Percentiles rank a stretch among this genome's conserved stretches.
phyloP scores from a whole-genome alignment of 2,797 vertebrate genomes.

The Menidia menidia region DNA sequence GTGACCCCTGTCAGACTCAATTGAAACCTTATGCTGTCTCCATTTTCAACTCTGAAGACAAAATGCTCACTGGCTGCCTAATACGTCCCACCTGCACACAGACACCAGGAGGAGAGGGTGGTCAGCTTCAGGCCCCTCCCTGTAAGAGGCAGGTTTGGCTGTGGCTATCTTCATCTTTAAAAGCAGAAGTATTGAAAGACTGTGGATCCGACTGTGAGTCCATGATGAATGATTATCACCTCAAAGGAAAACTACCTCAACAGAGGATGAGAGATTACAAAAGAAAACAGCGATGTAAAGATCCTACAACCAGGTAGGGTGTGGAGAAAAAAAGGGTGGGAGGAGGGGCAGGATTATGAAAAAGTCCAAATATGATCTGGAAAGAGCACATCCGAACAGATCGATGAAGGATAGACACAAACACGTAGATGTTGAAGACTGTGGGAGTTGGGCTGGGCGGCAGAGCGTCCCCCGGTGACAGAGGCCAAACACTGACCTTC shows the following conservation, averaged over 20 bases:
- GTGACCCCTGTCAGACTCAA: no score
- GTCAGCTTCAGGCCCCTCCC: no score
- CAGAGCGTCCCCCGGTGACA: constrained; percentile 34
- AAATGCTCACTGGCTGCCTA: no score
- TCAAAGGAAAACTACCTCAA: not conserved
- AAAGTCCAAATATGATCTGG: not conserved
- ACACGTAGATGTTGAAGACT: constrained; percentile 20
- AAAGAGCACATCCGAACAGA: not conserved
- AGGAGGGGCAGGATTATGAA: not conserved
- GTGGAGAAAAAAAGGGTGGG: not conserved
- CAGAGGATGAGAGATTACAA: not conserved
- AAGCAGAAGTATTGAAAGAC: no score
- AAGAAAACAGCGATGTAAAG: not conserved
- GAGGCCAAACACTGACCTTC: constrained; percentile 56
- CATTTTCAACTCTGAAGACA: no score
- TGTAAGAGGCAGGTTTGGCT: no score
- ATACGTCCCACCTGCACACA: no score
- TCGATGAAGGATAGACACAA: not conserved
- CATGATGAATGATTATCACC: not conserved
- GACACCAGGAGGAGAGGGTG: no score
- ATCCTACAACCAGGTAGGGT: not conserved
- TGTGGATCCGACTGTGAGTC: no score
- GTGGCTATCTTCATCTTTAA: no score
- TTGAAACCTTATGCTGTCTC: no score
- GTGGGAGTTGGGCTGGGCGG: constrained; percentile 19